phyloP scores from a whole-genome alignment of 2,888 invertebrate species.

The Blera fallax region DNA sequence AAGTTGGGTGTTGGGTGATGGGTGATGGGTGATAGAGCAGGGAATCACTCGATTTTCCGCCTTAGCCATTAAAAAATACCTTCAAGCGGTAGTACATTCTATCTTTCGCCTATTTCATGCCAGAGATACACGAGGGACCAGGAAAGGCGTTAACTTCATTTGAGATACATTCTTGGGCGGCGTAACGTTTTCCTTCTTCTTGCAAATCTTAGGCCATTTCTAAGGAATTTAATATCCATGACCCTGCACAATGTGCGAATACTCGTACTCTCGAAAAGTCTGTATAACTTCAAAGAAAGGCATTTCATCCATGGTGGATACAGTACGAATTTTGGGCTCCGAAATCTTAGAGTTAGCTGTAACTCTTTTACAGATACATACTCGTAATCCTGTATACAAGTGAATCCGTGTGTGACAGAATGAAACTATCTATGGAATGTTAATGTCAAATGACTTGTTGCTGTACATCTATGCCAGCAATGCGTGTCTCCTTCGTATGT shows the following conservation, averaged over 20 bases:
- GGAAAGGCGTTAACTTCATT: slow-evolving; percentile 59
- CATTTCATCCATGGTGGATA: slow-evolving; percentile 46
- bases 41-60: slow-evolving; percentile 54
- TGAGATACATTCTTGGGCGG: slow-evolving; percentile 50
- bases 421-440: slow-evolving; percentile 63
- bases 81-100: slow-evolving; percentile 46
- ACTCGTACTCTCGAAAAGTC: background rate
- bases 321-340: background rate
- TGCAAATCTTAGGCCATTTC: slow-evolving; percentile 25
- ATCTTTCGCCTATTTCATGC: slow-evolving; percentile 9
- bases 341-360: slow-evolving; percentile 12
- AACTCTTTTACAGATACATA: background rate
- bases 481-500: background rate
- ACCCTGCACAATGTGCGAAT: slow-evolving; percentile 59
- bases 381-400: background rate
- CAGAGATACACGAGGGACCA: background rate
- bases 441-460: slow-evolving; percentile 70
- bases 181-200: background rate
- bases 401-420: slow-evolving; percentile 16
- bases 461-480: slow-evolving; percentile 31
- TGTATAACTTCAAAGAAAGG: slow-evolving; percentile 37
- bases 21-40: slow-evolving; percentile 26
- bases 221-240: slow-evolving; percentile 64
- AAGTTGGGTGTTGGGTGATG: slow-evolving; percentile 6
- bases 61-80: slow-evolving; percentile 64